phyloP scores from a whole-genome alignment of 2,888 invertebrate species.

The Epicampocera succincta region DNA sequence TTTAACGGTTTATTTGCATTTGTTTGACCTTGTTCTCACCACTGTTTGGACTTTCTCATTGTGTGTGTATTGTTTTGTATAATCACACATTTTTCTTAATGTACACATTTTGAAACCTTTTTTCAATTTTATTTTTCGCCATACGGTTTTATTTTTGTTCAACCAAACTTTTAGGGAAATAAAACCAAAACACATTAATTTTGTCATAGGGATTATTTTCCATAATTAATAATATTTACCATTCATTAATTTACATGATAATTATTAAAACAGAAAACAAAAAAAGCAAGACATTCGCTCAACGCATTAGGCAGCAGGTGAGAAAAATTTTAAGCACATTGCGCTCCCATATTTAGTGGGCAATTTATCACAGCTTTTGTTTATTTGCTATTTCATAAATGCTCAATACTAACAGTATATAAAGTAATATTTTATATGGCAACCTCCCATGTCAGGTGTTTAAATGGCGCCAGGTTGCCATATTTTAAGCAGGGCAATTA shows the following conservation, averaged over 20 bases:
- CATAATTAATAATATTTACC: not conserved
- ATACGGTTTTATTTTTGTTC: no score
- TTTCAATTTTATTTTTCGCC: no score
- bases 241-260: slow-evolving; percentile 5
- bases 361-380: not conserved
- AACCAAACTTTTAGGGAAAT: no score
- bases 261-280: not conserved
- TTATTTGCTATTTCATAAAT: slow-evolving; percentile 2
- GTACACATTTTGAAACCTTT: no score
- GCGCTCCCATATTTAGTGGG: not conserved
- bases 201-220: no score
- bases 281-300: not conserved
- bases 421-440: not conserved
- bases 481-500: not conserved
- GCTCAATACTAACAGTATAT: not conserved
- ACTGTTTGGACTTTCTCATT: slow-evolving; percentile 5
- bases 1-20: slow-evolving; percentile 11
- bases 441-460: not conserved
- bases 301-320: no score
- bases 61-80: not conserved
- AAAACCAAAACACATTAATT: no score
- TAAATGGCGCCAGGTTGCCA: slow-evolving; percentile 1
- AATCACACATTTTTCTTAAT: no score
- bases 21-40: slow-evolving; percentile 45
- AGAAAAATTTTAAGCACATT: not conserved